Evolutionary conservation across 1,140 invertebrate genomes (phyloP).

Genomic region (Anoplolepis gracilipes): DNA sequence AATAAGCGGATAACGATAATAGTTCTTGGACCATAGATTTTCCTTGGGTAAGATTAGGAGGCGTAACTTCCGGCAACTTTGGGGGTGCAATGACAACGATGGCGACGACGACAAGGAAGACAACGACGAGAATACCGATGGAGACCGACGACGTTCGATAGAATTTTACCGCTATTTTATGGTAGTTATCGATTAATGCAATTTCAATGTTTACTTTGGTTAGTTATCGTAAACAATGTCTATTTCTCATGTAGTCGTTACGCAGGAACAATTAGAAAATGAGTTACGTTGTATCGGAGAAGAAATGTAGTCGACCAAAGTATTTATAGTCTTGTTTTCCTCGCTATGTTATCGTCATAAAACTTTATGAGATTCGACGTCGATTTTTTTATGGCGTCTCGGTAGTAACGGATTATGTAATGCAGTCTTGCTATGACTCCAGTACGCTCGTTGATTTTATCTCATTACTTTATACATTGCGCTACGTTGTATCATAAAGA

Average conservation of each 20-base stretch:
- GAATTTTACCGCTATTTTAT: conserved; percentile 23
- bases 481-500: neutral
- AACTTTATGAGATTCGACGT: neutral
- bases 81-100: conserved; percentile 41
- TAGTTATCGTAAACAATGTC: conserved; percentile 28
- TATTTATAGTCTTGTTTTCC: conserved; percentile 41
- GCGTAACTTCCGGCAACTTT: conserved; percentile 66
- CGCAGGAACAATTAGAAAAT: neutral
- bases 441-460: neutral
- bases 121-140: conserved; percentile 1
- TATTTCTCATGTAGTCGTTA: neutral
- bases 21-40: conserved; percentile 61
- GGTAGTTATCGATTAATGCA: conserved; percentile 46
- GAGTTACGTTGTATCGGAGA: neutral
- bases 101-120: conserved; percentile 1
- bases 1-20: conserved; percentile 72
- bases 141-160: conserved; percentile 53
- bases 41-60: conserved; percentile 56
- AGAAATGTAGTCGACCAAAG: neutral
- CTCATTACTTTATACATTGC: neutral
- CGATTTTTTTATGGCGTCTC: conserved; percentile 12
- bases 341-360: neutral
- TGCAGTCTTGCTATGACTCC: conserved; percentile 17
- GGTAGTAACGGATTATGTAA: neutral
- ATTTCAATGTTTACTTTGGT: conserved; percentile 67